Evolutionary conservation across 2,888 invertebrate genomes (phyloP).

Genomic region (Lasioglossum morio): DNA sequence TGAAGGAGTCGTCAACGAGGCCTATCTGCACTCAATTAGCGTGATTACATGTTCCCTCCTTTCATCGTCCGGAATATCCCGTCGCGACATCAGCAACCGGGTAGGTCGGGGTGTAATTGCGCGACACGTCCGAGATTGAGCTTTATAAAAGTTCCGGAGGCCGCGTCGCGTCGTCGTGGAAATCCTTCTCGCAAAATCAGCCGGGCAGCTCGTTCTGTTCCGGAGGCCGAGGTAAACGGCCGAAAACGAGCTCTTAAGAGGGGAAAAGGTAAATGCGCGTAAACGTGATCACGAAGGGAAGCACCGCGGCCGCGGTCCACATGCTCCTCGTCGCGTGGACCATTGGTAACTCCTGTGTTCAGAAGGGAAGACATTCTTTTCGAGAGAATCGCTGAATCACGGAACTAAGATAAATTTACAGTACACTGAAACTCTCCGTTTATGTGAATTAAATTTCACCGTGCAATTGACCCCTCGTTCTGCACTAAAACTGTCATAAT

Average conservation of each 20-base stretch:
- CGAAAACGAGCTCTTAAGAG: not conserved
- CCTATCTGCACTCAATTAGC: slow-evolving; percentile 84
- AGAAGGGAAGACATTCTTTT: not conserved
- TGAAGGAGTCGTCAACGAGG: slow-evolving; percentile 83
- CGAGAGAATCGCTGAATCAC: not conserved
- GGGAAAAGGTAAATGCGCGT: slow-evolving; percentile 14
- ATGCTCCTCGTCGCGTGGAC: not conserved
- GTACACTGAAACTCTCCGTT: not conserved
- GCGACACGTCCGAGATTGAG: slow-evolving; percentile 68
- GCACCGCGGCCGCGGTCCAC: not conserved
- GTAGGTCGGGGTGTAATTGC: slow-evolving; percentile 64
- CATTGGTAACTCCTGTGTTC: not conserved
- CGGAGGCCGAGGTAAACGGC: not conserved
- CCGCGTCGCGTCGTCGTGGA: not conserved
- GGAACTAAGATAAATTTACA: not conserved
- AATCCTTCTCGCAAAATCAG: slow-evolving; percentile 12
- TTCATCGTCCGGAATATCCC: slow-evolving; percentile 65
- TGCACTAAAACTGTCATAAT: no score
- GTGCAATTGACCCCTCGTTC: no score
- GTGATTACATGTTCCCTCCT: slow-evolving; percentile 78
- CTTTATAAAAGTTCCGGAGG: slow-evolving; percentile 32
- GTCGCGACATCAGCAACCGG: slow-evolving; percentile 64
- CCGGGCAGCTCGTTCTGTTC: not conserved
- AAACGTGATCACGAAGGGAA: slow-evolving; percentile 3
- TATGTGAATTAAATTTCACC: no score